Evolutionary conservation across 2,113 vertebrate genomes (phyloP), one percentile per base, ranked within the genome.

Genomic region (Lonchura striata): DNA sequence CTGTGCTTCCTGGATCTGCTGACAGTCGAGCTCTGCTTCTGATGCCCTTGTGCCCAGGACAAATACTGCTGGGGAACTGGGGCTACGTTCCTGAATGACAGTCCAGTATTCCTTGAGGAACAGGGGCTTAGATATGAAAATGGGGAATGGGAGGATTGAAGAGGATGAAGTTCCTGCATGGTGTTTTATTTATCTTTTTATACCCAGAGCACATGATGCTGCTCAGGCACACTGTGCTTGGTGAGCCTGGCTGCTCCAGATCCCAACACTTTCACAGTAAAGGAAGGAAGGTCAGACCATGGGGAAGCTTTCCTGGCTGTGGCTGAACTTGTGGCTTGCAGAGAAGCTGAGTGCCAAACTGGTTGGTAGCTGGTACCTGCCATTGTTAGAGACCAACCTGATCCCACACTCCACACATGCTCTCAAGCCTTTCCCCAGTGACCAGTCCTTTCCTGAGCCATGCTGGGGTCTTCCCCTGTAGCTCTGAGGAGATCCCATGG

Each of bases 1-100:
- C 86, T 79, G 86, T 2, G 31, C 88, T 95, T 97, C 96, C 93
- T 46, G 25, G 86, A 90, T 95, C 83, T 10, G 15, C 96, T 93
- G 71, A 92, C 95, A 82, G 89, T 90, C 46, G 56, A 6, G 57
- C 83, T 96, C 81, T 33, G 68, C 68, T 93, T 71, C 56, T 78
- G 88, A 84, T 88, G 94, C 94, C 72, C 82, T 93, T 88, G 90
- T 78, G 35, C 74, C 76, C 76, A 82, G 86, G 85, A 90, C 77
- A 90, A 70, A 94, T 47, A 53, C 52, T 93, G 53, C 35, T 86
- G 13, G 52, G 60, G 64, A 92, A 30, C 47, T 11, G 17, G 42
- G 31, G 10, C 60, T 86, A 47, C 52, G 56, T 80, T 92, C 22
- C 63, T 54, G 53, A 88, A 60, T 49, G 18, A 60, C 25, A 64